Conservation (phyloP, 2,113 vertebrate species). For the Pipa parva region DNA sequence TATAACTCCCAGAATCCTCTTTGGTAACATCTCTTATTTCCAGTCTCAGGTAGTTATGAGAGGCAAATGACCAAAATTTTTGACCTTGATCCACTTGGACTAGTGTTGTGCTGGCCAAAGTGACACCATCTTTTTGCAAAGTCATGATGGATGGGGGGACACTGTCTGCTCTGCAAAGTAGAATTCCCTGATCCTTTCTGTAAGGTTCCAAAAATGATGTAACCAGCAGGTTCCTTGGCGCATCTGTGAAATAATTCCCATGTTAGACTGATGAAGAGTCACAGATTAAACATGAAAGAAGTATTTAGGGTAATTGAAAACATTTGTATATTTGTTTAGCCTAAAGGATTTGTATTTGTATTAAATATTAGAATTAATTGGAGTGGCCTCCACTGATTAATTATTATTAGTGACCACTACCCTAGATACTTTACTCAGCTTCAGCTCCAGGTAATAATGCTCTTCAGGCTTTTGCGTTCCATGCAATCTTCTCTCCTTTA, state of each 20-base stretch:
- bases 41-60: conserved; percentile 54
- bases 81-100: rapidly evolving
- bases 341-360: too few relatives aligned
- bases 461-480: too few relatives aligned
- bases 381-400: too few relatives aligned
- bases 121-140: conserved; percentile 40
- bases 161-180: conserved; percentile 58
- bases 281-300: too few relatives aligned
- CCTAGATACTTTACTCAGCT: too few relatives aligned
- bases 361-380: too few relatives aligned
- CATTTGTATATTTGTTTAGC: too few relatives aligned
- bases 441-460: too few relatives aligned
- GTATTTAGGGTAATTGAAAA: too few relatives aligned
- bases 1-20: conserved; percentile 47
- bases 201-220: conserved; percentile 58
- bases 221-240: conserved; percentile 49
- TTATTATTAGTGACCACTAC: too few relatives aligned
- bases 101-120: conserved; percentile 53
- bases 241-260: conserved; percentile 31
- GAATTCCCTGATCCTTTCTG: conserved; percentile 48
- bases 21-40: conserved; percentile 35
- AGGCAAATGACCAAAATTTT: not conserved
- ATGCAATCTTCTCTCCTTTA: too few relatives aligned
- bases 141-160: conserved; percentile 52
- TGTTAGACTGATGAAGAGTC: not conserved